phyloP scores from a whole-genome alignment of 1,140 invertebrate genomes.

The Prorops nasuta region DNA sequence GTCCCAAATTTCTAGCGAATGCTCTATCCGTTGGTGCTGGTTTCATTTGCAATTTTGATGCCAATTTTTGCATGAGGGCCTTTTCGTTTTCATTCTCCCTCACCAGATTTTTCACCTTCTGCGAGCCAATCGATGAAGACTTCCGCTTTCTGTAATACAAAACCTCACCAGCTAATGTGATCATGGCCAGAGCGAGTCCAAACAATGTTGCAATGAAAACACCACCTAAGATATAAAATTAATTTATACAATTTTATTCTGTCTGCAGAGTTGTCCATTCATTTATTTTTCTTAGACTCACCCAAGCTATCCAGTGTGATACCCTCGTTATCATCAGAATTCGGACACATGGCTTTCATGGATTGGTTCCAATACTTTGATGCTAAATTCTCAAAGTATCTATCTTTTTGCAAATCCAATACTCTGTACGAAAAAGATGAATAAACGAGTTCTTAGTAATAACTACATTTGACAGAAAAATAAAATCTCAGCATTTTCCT shows the following conservation, averaged over 20 bases:
- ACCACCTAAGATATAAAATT: conserved; percentile 62
- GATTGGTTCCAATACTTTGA: conserved; percentile 83
- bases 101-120: conserved; percentile 26
- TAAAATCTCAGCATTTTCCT: no score
- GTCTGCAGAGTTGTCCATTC: background rate
- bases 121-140: conserved; percentile 51
- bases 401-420: conserved; percentile 79
- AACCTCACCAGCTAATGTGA: conserved; percentile 77
- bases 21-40: conserved; percentile 43
- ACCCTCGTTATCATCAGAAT: conserved; percentile 79
- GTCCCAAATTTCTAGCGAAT: conserved; percentile 34
- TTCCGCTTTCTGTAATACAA: conserved; percentile 72
- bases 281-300: conserved; percentile 36
- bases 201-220: conserved; percentile 87
- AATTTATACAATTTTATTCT: conserved; percentile 4
- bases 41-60: conserved; percentile 52
- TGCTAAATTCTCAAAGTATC: conserved; percentile 76
- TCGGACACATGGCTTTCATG: conserved; percentile 64
- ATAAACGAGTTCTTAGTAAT: no score
- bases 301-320: conserved; percentile 85
- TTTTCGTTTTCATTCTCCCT: conserved; percentile 32
- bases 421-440: conserved; percentile 60
- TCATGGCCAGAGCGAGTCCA: conserved; percentile 77
- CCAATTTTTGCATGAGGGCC: conserved; percentile 37
- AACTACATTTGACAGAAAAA: no score